Base-by-base conservation (phyloP, 1,140 invertebrate species). In the Heliconius himera region DNA sequence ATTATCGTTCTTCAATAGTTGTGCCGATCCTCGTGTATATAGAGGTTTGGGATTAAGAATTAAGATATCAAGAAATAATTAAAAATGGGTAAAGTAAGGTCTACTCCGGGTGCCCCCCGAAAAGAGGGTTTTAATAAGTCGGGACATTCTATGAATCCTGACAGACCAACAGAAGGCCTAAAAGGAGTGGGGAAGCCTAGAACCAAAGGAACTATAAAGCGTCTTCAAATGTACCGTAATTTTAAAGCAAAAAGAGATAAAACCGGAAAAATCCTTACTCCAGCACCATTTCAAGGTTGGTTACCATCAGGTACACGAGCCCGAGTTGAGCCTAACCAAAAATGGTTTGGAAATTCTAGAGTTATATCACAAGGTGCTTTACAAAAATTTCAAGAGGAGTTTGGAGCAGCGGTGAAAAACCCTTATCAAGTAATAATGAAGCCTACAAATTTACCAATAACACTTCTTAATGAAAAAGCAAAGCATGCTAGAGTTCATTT, bases 401-500 rank as follows among this genome's bases (percentile, higher is more conserved):
- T 99, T 87, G 98, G 98, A 49, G 98, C 98, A 87, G 99, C 97
- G 38, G 96, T 99, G 70, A 98, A 97, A 88, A 98, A 99, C 95
- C 99, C 99, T 0, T 99, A 99, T 91, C 98, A 99, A 94, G 97
- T 99, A 36, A 96, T 99, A 8, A 99, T 99, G 98, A 98, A 97
- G 92, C 98, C 98, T 18, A 99, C 99, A 1, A 98, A 98, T 85
- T 95, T 99, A 49, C 99, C 99, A 2, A 97, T 99, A 26, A 98
- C 98, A 1, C 95, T 99, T 41, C 95, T 99, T 0, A 98, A 99
- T 94, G 99, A 99, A 94, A 98, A 97, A 87, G 97, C 98, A 1
- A 99, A 99, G 92, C 96, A 98, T 94, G 96, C 97, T 36, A 96
- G 98, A 80, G 98, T 99, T 3, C 99, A 99, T 95, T 95, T 99